phyloP scores from a whole-genome alignment of 2,888 invertebrate genomes.

The Brenthis daphne region DNA sequence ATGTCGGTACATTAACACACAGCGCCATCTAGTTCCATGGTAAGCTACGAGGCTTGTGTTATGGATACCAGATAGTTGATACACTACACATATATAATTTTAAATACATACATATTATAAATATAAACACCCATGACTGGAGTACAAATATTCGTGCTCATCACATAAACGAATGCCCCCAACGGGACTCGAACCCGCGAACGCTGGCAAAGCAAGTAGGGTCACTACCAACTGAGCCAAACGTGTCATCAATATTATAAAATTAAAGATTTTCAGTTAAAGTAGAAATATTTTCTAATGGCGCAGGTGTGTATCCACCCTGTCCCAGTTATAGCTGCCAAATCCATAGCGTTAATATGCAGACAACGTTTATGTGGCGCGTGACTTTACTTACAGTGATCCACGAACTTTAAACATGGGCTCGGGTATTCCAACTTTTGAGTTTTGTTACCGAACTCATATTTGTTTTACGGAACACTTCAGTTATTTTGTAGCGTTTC shows the following conservation, averaged over 20 bases:
- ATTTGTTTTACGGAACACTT: neutral
- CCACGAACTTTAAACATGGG: slow-evolving; percentile 18
- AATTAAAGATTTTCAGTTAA: neutral
- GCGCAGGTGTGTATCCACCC: slow-evolving; percentile 24
- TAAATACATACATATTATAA: too few species aligned
- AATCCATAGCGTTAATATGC: slow-evolving; percentile 29
- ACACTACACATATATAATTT: too few species aligned
- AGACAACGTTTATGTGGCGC: slow-evolving; percentile 21
- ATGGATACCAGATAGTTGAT: too few species aligned
- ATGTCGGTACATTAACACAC: too few species aligned
- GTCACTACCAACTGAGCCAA: too few species aligned
- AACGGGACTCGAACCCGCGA: too few species aligned
- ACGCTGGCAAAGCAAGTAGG: too few species aligned
- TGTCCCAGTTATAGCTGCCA: slow-evolving; percentile 30
- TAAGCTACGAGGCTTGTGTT: too few species aligned
- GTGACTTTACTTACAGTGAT: slow-evolving; percentile 15
- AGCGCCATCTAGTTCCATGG: too few species aligned
- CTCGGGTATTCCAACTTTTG: slow-evolving; percentile 11
- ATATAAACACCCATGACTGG: too few species aligned
- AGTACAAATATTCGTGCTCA: too few species aligned
- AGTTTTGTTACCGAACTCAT: slow-evolving; percentile 6
- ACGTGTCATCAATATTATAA: neutral
- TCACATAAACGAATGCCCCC: too few species aligned
- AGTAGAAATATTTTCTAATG: slow-evolving; percentile 8
- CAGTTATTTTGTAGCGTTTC: neutral